Evolutionary conservation across 2,113 vertebrate genomes (phyloP).

Genomic region (Myotis yumanensis): DNA sequence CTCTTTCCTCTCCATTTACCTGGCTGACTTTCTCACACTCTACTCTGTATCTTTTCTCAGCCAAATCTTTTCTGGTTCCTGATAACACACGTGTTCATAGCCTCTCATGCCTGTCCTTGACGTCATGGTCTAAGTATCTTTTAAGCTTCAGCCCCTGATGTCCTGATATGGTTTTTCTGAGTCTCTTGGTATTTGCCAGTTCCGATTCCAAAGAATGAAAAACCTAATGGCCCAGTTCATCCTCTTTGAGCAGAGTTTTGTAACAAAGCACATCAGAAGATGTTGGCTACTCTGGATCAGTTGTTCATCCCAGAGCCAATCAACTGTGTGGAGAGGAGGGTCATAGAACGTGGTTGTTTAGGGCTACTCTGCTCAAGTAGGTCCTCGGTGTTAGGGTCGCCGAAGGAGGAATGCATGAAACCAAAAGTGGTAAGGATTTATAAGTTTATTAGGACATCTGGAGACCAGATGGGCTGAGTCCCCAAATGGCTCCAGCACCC

Average conservation of each 20-base stretch:
- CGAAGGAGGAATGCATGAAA: no score
- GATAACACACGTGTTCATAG: neutral
- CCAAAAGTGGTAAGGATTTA: no score
- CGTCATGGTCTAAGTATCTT: neutral
- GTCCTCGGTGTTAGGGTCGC: no score
- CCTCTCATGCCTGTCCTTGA: neutral
- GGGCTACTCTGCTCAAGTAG: neutral
- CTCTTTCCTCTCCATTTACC: neutral
- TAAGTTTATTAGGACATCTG: no score
- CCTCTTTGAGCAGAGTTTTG: neutral
- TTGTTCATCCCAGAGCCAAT: neutral
- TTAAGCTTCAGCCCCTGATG: neutral
- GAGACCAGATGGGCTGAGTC: no score
- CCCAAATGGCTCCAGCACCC: no score
- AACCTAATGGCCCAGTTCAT: neutral
- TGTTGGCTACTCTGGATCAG: neutral
- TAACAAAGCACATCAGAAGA: neutral
- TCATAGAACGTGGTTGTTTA: neutral
- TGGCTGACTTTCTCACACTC: neutral
- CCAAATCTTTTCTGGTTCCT: neutral
- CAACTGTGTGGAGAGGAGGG: neutral
- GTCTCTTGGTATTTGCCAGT: neutral
- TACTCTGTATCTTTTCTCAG: neutral
- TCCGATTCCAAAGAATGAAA: neutral
- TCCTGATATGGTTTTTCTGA: neutral